Evolutionary conservation across 2,113 vertebrate species (phyloP).

Genomic region (Brevimyrus niger): DNA sequence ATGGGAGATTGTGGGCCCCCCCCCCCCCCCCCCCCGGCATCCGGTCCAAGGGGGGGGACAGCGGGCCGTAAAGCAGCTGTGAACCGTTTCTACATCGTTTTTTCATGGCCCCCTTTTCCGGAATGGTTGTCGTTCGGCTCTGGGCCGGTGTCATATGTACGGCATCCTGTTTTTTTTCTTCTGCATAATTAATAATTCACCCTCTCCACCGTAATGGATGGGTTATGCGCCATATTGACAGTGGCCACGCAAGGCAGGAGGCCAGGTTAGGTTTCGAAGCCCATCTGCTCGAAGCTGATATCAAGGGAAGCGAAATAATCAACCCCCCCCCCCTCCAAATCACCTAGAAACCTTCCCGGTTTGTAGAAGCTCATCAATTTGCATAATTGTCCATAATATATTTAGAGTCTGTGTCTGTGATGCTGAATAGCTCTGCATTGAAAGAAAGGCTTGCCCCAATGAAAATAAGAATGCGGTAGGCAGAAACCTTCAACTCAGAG

Average conservation of each 20-base stretch:
- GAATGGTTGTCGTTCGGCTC: not conserved
- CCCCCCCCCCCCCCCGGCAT: not conserved
- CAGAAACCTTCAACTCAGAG: no score
- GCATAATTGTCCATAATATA: not conserved
- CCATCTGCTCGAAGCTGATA: not conserved
- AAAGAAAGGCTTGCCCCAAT: not conserved
- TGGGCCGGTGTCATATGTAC: not conserved
- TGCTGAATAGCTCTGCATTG: not conserved
- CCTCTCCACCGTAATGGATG: conserved; percentile 5
- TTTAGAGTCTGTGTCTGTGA: not conserved
- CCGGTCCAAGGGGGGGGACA: not conserved
- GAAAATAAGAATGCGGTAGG: not conserved
- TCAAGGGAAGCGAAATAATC: conserved; percentile 8
- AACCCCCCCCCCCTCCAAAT: not conserved
- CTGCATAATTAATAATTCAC: conserved; percentile 9
- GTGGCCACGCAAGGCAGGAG: not conserved
- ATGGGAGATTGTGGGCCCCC: no score
- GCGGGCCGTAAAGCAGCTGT: not conserved
- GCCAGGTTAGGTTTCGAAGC: not conserved
- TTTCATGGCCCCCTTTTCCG: not conserved
- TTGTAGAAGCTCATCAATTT: not conserved
- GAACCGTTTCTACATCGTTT: not conserved
- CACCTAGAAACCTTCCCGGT: not conserved
- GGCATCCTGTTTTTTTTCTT: not conserved
- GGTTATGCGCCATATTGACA: not conserved